Conservation (phyloP, 2,113 vertebrate species). For the Austrofundulus limnaeus region DNA sequence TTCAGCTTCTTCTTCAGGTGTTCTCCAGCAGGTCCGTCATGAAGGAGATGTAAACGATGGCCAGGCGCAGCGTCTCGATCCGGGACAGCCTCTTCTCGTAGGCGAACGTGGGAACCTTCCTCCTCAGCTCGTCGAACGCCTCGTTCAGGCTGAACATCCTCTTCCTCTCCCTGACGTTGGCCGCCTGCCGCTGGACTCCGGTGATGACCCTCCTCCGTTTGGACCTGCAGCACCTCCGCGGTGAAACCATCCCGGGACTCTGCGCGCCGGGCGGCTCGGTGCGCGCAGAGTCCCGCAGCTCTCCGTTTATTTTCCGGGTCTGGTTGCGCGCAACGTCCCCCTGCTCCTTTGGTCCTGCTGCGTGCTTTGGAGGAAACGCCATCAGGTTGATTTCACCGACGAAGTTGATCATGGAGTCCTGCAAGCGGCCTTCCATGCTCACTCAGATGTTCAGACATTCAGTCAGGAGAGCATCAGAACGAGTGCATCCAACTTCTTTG, state of each 20-base stretch:
- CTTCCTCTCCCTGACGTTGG: conserved; percentile 92
- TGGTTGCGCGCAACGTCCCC: conserved; percentile 58
- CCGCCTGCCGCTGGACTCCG: conserved; percentile 91
- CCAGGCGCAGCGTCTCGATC: conserved; percentile 93
- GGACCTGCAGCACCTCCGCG: conserved; percentile 66
- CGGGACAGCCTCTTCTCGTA: conserved; percentile 95
- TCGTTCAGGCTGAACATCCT: conserved; percentile 98
- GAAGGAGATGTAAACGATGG: conserved; percentile 96
- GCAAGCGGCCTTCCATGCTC: conserved; percentile 71
- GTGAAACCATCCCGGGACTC: conserved; percentile 42
- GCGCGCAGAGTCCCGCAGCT: conserved; percentile 39
- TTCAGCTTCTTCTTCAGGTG: no score
- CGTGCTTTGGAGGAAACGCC: conserved; percentile 58
- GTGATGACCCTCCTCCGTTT: conserved; percentile 90
- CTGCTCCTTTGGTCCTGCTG: conserved; percentile 40
- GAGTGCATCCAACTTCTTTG: conserved; percentile 50
- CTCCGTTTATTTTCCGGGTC: conserved; percentile 55
- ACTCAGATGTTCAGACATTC: conserved; percentile 9
- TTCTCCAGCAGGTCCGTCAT: conserved; percentile 92
- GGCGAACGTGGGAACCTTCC: conserved; percentile 94
- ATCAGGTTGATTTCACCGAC: conserved; percentile 78
- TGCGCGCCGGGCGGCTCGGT: conserved; percentile 40
- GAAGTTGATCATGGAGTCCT: conserved; percentile 77
- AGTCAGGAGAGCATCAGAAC: conserved; percentile 47
- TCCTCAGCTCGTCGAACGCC: conserved; percentile 92